These are phyloP conservation scores for Drosophila murphyi DNA, from an alignment of 1,140 invertebrate species.

Conservation along the genomic window DNA sequence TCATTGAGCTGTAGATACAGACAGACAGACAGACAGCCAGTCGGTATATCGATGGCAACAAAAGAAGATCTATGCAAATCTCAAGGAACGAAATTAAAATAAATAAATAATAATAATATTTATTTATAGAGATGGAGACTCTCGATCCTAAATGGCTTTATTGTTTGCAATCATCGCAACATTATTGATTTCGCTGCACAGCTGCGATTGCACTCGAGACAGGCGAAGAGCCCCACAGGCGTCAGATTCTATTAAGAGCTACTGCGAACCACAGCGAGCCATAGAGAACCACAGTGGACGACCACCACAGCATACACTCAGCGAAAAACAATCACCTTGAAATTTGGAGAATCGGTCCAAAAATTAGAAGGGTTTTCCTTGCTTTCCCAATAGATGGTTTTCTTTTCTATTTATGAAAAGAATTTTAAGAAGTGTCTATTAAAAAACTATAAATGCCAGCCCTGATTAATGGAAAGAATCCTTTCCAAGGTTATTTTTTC, in stretches of 20 bases:
- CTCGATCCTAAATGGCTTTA: conserved; percentile 64
- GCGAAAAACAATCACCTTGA: no score
- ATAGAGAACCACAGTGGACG: conserved; percentile 11
- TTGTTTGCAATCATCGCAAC: conserved; percentile 60
- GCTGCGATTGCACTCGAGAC: conserved; percentile 44
- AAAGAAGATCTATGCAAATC: conserved; percentile 61
- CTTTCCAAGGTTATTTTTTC: no score
- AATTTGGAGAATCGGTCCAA: no score
- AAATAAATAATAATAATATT: conserved; percentile 65
- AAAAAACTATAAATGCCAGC: no score
- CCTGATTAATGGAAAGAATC: no score
- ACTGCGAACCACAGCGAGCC: conserved; percentile 12
- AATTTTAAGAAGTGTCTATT: no score
- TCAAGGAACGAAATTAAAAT: conserved; percentile 34
- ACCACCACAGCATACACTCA: background rate
- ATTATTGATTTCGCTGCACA: conserved; percentile 59
- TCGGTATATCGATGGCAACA: conserved; percentile 56
- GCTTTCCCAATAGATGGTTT: no score
- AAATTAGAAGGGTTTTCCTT: no score
- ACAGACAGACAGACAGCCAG: conserved; percentile 14
- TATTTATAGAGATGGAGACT: conserved; percentile 67
- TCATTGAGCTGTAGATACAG: conserved; percentile 37
- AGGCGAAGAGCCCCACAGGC: conserved; percentile 41
- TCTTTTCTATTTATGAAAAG: no score
- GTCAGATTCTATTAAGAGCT: conserved; percentile 49